These are phyloP conservation scores for Tryphoninae sp. DNA, from an alignment of 2,888 invertebrate genomes.

Conservation along the genomic window DNA sequence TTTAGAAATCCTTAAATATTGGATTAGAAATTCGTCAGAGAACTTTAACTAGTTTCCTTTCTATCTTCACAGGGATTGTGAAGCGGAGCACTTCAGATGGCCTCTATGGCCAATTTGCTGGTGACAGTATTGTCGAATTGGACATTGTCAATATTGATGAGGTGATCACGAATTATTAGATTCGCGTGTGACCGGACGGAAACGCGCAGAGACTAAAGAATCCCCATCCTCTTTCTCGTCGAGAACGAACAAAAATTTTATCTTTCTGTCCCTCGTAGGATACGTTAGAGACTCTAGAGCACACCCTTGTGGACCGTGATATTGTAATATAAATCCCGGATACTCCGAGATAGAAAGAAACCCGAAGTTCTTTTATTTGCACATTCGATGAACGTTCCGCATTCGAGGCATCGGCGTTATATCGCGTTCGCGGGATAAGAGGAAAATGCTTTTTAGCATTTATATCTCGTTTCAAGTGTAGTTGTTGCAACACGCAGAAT, in stretches of 20 bases:
- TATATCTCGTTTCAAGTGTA: constrained; percentile 9
- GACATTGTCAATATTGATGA: constrained; percentile 88
- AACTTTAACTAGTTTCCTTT: not conserved
- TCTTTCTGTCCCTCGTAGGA: constrained; percentile 35
- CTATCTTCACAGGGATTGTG: constrained; percentile 69
- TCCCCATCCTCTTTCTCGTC: not conserved
- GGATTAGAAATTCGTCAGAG: not conserved
- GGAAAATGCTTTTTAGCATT: not conserved
- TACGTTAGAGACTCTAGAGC: constrained; percentile 28
- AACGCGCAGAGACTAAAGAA: constrained; percentile 17
- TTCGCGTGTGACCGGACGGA: constrained; percentile 7
- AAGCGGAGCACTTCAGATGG: constrained; percentile 80
- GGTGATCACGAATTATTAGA: constrained; percentile 75
- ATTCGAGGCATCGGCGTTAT: constrained; percentile 27
- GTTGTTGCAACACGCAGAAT: constrained; percentile 34
- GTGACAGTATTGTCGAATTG: constrained; percentile 88
- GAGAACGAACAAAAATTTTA: constrained; percentile 26
- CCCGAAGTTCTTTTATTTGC: constrained; percentile 26
- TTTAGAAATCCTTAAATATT: not conserved
- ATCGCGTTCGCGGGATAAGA: not conserved
- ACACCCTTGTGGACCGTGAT: constrained; percentile 34
- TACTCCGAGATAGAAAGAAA: constrained; percentile 5
- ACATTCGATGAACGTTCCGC: constrained; percentile 15
- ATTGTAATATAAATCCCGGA: constrained; percentile 40
- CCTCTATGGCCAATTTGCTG: constrained; percentile 90